phyloP scores from a whole-genome alignment of 2,797 vertebrate species.

The Girardinus metallicus region DNA sequence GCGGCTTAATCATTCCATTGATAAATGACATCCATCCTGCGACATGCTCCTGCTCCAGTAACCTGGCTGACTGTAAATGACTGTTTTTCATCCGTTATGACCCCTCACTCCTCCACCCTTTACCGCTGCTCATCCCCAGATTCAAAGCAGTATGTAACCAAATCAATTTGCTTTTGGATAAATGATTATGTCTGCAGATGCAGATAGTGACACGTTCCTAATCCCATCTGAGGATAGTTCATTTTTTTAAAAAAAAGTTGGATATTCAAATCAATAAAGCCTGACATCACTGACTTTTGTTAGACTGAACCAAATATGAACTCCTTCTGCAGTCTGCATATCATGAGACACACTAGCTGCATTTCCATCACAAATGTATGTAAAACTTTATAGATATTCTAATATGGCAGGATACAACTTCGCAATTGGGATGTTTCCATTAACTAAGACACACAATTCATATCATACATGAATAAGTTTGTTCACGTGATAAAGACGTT shows the following conservation, averaged over 20 bases:
- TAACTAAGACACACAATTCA: too few species aligned
- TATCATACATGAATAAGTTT: too few species aligned
- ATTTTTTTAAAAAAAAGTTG: slow-evolving; percentile 23
- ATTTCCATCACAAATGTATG: too few species aligned
- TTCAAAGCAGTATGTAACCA: slow-evolving; percentile 37
- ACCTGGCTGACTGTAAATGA: slow-evolving; percentile 61
- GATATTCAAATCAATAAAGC: slow-evolving; percentile 68
- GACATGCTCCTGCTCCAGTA: background rate
- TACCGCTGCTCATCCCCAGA: slow-evolving; percentile 16
- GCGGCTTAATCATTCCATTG: slow-evolving; percentile 36
- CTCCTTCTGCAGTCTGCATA: slow-evolving; percentile 31
- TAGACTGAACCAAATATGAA: slow-evolving; percentile 54
- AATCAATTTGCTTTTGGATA: slow-evolving; percentile 68
- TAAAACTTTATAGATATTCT: too few species aligned
- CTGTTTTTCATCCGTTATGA: slow-evolving; percentile 49
- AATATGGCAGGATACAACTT: too few species aligned
- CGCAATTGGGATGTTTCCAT: too few species aligned
- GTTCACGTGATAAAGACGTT: too few species aligned
- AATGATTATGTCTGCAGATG: slow-evolving; percentile 59
- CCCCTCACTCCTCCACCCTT: slow-evolving; percentile 6
- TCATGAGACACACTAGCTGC: background rate
- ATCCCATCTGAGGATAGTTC: slow-evolving; percentile 50
- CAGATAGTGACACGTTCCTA: slow-evolving; percentile 37
- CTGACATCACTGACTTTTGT: slow-evolving; percentile 62
- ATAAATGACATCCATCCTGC: slow-evolving; percentile 57